Evolutionary conservation across 2,888 invertebrate species (phyloP).

Genomic region (Philereme vetulata): DNA sequence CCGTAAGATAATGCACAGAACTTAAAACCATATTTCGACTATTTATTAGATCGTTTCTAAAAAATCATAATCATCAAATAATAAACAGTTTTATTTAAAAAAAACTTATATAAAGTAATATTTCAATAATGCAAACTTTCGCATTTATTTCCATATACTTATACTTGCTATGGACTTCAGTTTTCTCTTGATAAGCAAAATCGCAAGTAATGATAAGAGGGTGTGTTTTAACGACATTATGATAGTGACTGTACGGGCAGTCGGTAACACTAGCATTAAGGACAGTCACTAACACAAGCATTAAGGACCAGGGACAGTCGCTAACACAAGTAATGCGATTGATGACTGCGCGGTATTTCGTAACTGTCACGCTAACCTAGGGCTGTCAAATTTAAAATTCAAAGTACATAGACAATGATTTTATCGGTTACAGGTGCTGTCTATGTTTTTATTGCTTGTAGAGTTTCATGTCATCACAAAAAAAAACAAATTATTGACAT

Average conservation of each 20-base stretch:
- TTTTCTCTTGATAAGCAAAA: background rate
- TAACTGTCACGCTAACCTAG: constrained; percentile 24
- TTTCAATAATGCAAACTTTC: too few relatives aligned
- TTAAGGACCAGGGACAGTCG: constrained; percentile 20
- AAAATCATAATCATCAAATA: too few relatives aligned
- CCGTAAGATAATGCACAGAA: too few relatives aligned
- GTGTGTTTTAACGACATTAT: constrained; percentile 39
- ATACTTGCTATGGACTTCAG: too few relatives aligned
- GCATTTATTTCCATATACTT: too few relatives aligned
- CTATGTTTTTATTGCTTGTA: constrained; percentile 15
- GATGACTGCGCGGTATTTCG: constrained; percentile 26
- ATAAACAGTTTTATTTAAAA: too few relatives aligned
- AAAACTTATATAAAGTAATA: too few relatives aligned
- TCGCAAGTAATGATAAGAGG: constrained; percentile 16
- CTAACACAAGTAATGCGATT: constrained; percentile 23
- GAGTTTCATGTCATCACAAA: background rate
- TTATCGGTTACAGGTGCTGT: constrained; percentile 23
- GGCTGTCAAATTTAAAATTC: constrained; percentile 27
- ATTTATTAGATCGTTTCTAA: too few relatives aligned
- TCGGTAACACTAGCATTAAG: constrained; percentile 8
- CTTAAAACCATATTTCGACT: too few relatives aligned
- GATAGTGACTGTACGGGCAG: constrained; percentile 32
- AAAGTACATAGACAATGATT: constrained; percentile 19
- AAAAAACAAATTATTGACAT: constrained; percentile 10
- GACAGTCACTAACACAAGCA: constrained; percentile 20